A percentile compares a stretch with the other conserved stretches of the same genome.
Conservation (phyloP, 2,888 invertebrate genomes). For the Calameuta pallipes region DNA sequence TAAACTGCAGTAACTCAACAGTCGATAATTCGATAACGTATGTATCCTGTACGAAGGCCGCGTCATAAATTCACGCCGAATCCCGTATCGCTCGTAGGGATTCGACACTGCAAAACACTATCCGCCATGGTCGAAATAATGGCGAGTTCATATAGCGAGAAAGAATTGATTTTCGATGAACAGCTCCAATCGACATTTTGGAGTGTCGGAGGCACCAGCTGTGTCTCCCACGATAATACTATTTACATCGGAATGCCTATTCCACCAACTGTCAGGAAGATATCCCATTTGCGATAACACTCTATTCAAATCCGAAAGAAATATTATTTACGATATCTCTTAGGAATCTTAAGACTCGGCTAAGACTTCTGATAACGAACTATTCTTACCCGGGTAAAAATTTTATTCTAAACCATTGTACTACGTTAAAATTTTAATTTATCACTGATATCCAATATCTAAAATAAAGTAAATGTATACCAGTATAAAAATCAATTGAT, state of each 20-base stretch:
- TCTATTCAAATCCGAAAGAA: background rate
- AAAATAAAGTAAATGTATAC: background rate
- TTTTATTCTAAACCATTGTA: too few species aligned
- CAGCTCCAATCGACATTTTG: background rate
- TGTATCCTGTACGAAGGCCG: background rate
- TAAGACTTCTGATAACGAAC: background rate
- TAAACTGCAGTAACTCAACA: constrained; percentile 27
- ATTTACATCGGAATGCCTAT: background rate
- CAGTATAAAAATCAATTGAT: background rate
- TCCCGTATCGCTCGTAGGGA: background rate
- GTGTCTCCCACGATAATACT: background rate
- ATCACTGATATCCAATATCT: background rate
- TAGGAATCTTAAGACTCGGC: background rate
- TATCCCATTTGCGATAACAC: background rate
- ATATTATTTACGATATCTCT: background rate
- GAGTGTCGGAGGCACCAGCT: background rate
- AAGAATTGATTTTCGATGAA: background rate
- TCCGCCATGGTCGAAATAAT: background rate
- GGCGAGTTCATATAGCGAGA: background rate
- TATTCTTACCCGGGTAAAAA: background rate
- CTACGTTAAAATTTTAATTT: background rate
- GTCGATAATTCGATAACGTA: constrained; percentile 20
- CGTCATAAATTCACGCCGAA: background rate
- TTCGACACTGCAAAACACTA: background rate
- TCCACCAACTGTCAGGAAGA: background rate